Evolutionary conservation across 2,113 vertebrate genomes (phyloP).

Genomic region (Irena cyanogastra): DNA sequence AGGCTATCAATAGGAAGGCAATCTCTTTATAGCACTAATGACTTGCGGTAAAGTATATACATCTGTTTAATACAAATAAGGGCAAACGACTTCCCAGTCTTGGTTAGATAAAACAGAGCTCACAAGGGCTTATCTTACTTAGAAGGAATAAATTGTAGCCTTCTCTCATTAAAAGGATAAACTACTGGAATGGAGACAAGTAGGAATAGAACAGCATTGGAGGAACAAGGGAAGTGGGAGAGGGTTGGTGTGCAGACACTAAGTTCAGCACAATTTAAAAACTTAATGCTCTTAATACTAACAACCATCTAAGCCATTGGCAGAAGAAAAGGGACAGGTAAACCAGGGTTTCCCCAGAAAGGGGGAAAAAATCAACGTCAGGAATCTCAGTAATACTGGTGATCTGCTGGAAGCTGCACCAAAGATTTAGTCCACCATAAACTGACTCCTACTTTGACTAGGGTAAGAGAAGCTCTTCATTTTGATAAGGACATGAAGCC

Average conservation of each 20-base stretch:
- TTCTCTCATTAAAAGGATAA: constrained; percentile 26
- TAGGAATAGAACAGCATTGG: neutral
- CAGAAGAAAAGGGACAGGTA: neutral
- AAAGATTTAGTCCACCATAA: neutral
- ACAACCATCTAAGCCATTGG: neutral
- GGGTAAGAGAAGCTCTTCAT: neutral
- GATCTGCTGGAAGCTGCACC: neutral
- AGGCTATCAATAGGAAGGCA: constrained; percentile 50
- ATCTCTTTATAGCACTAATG: constrained; percentile 56
- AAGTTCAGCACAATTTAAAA: neutral
- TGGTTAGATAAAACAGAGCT: constrained; percentile 34
- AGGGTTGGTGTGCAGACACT: neutral
- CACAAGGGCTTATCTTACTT: neutral
- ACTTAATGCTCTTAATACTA: neutral
- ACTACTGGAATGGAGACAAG: neutral
- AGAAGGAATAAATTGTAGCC: constrained; percentile 10
- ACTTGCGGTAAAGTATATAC: constrained; percentile 58
- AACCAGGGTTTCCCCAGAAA: neutral
- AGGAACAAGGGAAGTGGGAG: neutral
- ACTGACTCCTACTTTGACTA: neutral
- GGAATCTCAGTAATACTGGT: neutral
- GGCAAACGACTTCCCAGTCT: constrained; percentile 53
- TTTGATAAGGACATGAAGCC: neutral
- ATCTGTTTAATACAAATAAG: constrained; percentile 59
- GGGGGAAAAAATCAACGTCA: neutral